phyloP scores from a whole-genome alignment of 37 sponge, comb jelly and placozoan genomes.

The Aphrocallistes beatrix region DNA sequence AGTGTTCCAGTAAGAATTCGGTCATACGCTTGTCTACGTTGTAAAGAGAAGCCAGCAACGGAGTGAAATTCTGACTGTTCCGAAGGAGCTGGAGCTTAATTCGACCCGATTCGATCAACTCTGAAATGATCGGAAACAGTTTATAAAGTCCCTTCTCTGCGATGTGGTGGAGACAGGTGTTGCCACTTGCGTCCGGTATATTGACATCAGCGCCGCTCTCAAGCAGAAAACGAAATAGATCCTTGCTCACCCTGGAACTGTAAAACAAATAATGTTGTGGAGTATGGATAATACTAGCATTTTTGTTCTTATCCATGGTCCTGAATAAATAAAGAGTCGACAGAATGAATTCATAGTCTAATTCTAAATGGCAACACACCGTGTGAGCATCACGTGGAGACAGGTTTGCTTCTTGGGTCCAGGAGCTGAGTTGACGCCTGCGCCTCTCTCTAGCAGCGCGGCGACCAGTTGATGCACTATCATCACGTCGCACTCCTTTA shows the following conservation, averaged over 20 bases:
- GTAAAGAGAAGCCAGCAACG: not conserved
- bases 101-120: not conserved
- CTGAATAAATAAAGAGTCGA: too few species aligned
- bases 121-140: not conserved
- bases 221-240: not conserved
- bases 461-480: not conserved
- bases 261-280: too few species aligned
- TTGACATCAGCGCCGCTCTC: slow-evolving; percentile 1
- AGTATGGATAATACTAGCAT: too few species aligned
- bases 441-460: not conserved
- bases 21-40: not conserved
- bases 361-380: too few species aligned
- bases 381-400: not conserved
- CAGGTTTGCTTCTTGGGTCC: not conserved
- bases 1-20: not conserved
- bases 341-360: too few species aligned
- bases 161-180: not conserved
- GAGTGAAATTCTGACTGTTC: not conserved
- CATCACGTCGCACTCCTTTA: slow-evolving; percentile 13
- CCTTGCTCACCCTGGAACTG: not conserved
- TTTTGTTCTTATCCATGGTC: too few species aligned
- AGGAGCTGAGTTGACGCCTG: not conserved
- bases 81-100: not conserved
- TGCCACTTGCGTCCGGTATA: not conserved
- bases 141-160: not conserved